Base-by-base conservation (phyloP, 2,113 vertebrate species). In the Microcebus lehilahytsara region DNA sequence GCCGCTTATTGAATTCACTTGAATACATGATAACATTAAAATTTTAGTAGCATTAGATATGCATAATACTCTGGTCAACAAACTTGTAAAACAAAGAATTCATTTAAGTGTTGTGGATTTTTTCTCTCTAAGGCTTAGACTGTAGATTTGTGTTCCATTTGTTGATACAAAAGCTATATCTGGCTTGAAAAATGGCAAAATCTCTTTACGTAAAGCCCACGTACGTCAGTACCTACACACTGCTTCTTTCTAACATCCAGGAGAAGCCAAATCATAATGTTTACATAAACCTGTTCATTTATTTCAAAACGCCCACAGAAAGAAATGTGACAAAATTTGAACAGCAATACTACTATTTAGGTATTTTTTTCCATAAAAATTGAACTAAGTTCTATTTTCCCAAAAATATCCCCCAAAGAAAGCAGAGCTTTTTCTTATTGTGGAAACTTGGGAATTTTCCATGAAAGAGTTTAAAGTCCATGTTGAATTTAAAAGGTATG, bases 251-350 rank as follows among this genome's bases (percentile, higher is more conserved):
- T 97, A 97, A 95, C 53, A 66, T 95, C 79, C 67, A 94, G 93
- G 67, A 98, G 93, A 96, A 97, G 86, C 60, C 88, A 98, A 98
- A 98, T 98, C 92, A 98, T 97, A 98, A 98, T 98, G 98, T 98
- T 98, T 99, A 88, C 85, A 98, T 97, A 98, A 98, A 98, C 66
- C 72, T 97, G 49, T 77, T 97, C 72, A 89, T 91, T 98, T 87
- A 89, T 71, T 98, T 97, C 89, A 98, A 97, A 98, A 97, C 49
- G 49, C 62, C 93, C 97, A 97, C 95, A 98, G 95, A 98, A 97
- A 98, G 95, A 98, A 98, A 97, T 93, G 94, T 94, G 96, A 98
- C 96, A 98, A 96, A 97, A 97, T 96, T 97, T 75, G 91, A 98
- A 97, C 95, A 98, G 97, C 93, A 96, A 93, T 95, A 96, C 89